Conservation (phyloP, 2,113 vertebrate species). For the Hylia prasina region DNA sequence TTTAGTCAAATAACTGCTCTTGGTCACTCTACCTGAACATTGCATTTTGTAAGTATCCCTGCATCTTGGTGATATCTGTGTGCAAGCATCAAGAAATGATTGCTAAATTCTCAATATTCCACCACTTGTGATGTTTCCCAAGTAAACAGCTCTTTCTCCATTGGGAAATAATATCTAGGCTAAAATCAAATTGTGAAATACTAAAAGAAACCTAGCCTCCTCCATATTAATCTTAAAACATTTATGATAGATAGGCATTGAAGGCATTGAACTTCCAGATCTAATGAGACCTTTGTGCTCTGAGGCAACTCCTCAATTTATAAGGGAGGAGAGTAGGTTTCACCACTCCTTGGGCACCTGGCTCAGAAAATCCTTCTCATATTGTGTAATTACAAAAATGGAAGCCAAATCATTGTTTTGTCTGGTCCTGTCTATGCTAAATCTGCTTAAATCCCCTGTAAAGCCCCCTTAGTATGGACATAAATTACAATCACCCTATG, state of each 20-base stretch:
- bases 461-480: background rate
- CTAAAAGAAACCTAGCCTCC: background rate
- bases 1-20: conserved; percentile 7
- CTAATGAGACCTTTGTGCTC: background rate
- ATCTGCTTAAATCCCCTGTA: background rate
- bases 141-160: conserved; percentile 43
- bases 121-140: conserved; percentile 41
- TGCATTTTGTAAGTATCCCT: background rate
- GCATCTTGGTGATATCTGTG: background rate
- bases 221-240: conserved; percentile 39
- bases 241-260: conserved; percentile 19
- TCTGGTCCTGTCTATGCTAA: background rate
- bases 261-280: background rate
- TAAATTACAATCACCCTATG: background rate
- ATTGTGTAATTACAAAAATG: background rate
- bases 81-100: background rate
- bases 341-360: background rate
- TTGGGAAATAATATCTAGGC: conserved; percentile 56
- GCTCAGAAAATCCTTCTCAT: background rate
- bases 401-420: background rate
- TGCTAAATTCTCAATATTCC: conserved; percentile 44
- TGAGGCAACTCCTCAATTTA: background rate
- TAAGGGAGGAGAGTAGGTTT: background rate
- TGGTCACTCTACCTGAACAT: background rate
- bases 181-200: conserved; percentile 46